Evolutionary conservation across 2,888 invertebrate genomes (phyloP).

Genomic region (Andrena marginata): DNA sequence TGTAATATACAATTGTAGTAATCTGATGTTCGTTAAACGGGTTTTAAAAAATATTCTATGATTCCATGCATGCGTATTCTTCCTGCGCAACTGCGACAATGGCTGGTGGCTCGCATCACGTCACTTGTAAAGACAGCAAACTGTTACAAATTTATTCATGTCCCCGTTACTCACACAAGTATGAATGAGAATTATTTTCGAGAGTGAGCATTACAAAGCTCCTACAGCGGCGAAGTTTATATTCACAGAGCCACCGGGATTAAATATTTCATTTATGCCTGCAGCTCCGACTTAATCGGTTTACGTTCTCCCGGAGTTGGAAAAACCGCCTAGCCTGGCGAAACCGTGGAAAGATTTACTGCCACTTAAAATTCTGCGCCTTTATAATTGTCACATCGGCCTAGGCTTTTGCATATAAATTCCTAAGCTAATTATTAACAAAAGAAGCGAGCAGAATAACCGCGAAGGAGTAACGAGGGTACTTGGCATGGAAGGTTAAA

Average conservation of each 20-base stretch:
- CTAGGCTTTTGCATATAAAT: constrained; percentile 20
- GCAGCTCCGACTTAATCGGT: constrained; percentile 60
- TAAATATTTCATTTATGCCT: constrained; percentile 59
- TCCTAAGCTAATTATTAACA: constrained; percentile 13
- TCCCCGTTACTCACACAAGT: constrained; percentile 18
- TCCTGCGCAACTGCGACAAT: not conserved
- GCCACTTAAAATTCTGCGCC: constrained; percentile 41
- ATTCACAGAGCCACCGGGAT: constrained; percentile 40
- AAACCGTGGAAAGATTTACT: constrained; percentile 54
- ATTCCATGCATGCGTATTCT: too few relatives aligned
- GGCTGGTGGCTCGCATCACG: not conserved
- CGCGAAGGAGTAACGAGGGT: not conserved
- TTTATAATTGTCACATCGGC: constrained; percentile 19
- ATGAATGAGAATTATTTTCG: constrained; percentile 43
- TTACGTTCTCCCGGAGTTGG: constrained; percentile 58
- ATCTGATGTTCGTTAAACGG: too few relatives aligned
- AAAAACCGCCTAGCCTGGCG: constrained; percentile 48
- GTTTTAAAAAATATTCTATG: too few relatives aligned
- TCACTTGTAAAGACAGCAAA: not conserved
- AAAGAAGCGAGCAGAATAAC: not conserved
- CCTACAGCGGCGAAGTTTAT: constrained; percentile 42
- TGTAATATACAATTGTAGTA: too few relatives aligned
- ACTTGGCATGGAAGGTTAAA: not conserved
- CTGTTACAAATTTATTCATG: constrained; percentile 30
- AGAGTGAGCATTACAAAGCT: constrained; percentile 51